Conservation (phyloP, 1,140 invertebrate species). For the Hycleus phaleratus region DNA sequence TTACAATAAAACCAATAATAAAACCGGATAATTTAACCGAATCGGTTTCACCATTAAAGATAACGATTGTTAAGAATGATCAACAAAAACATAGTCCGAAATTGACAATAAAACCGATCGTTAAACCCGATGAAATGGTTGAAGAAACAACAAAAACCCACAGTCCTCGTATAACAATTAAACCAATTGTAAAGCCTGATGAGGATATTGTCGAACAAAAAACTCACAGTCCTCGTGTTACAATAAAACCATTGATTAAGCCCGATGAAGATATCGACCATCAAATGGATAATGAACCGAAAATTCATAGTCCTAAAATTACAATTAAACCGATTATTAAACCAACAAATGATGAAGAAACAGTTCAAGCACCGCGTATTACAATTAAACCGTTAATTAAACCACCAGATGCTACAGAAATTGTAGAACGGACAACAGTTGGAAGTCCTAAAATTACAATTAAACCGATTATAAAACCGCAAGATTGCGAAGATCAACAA, state of each 20-base stretch:
- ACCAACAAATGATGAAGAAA: constrained; percentile 17
- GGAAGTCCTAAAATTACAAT: constrained; percentile 21
- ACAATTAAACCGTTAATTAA: constrained; percentile 24
- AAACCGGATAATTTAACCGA: constrained; percentile 26
- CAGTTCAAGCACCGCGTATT: constrained; percentile 13
- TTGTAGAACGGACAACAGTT: neutral
- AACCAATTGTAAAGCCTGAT: constrained; percentile 29
- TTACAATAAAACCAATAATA: constrained; percentile 37
- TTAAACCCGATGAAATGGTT: constrained; percentile 29
- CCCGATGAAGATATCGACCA: neutral
- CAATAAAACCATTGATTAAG: constrained; percentile 21
- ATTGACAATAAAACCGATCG: constrained; percentile 32
- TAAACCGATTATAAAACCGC: constrained; percentile 18
- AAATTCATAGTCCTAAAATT: constrained; percentile 32
- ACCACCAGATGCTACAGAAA: neutral
- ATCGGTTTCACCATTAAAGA: constrained; percentile 30
- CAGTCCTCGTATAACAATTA: constrained; percentile 29
- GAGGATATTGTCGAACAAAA: constrained; percentile 15
- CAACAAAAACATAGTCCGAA: constrained; percentile 36
- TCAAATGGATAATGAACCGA: no score
- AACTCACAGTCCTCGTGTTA: constrained; percentile 14
- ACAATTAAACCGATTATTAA: constrained; percentile 38
- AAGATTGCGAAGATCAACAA: neutral
- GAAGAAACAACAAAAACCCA: constrained; percentile 8
- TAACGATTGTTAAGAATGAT: constrained; percentile 33